Evolutionary conservation across 1,140 invertebrate species (phyloP), one percentile per base, ranked within the genome.

Genomic region (Cylas formicarius): DNA sequence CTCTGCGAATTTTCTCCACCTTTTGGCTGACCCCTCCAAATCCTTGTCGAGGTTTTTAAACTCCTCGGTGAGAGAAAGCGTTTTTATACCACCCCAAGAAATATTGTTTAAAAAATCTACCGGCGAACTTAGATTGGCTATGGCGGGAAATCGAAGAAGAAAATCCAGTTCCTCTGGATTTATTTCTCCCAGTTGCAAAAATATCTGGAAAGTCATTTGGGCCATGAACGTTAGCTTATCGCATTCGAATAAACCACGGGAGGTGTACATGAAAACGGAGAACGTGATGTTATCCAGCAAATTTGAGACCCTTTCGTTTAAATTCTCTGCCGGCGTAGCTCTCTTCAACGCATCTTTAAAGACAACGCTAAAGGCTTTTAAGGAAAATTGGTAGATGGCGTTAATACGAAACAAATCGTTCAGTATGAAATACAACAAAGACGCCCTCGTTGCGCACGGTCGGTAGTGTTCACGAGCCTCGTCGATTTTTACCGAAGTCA

Each of bases 351-450:
- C 89, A 57, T 89, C 88, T 55, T 85, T 82, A 67, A 97, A 97
- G 1, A 96, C 90, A 2, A 88, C 82, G 54, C 82, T 92, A 67
- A 94, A 96, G 0, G 92, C 89, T 68, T 96, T 95, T 20, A 97
- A 63, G 0, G 91, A 96, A 70, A 97, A 97, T 60, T 96, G 90
- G 67, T 97, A 97, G 53, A 97, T 90, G 32, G 86, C 88, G 68
- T 96, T 93, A 45, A 97, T 95, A 66, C 91, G 92, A 67, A 82
- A 77, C 17, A 97, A 66, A 55, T 97, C 92, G 60, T 91, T 95
- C 27, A 97, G 69, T 37, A 96, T 90, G 61, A 97, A 97, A 64
- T 96, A 97, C 0, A 97, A 68, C 2, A 97, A 73, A 2, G 91
- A 94, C 1, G 90, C 88, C 44, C 91, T 68, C 0, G 81, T 74